Conservation (phyloP, 2,888 invertebrate species). For the Helleia helle region DNA sequence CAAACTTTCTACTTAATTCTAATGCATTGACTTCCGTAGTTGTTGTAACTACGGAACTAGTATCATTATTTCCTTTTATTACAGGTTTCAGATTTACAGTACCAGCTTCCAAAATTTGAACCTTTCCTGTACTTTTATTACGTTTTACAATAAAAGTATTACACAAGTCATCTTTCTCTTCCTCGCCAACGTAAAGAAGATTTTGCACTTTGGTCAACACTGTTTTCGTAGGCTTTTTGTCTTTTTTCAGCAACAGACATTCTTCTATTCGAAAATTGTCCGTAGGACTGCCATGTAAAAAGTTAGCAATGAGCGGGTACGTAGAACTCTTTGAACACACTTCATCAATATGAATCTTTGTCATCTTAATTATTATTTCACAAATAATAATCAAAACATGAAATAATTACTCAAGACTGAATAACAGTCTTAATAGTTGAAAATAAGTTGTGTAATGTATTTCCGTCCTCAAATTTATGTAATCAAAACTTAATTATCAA, state of each 20-base stretch:
- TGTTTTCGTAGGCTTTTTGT: slow-evolving; percentile 28
- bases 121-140: slow-evolving; percentile 48
- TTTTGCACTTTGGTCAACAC: slow-evolving; percentile 34
- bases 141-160: slow-evolving; percentile 42
- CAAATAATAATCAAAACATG: no score
- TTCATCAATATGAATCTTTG: slow-evolving; percentile 41
- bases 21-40: slow-evolving; percentile 37
- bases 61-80: slow-evolving; percentile 28
- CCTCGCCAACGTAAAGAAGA: slow-evolving; percentile 45
- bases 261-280: slow-evolving; percentile 32
- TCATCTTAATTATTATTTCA: no score
- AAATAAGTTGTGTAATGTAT: no score
- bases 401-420: no score
- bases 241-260: slow-evolving; percentile 34
- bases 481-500: no score
- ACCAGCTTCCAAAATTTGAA: slow-evolving; percentile 41
- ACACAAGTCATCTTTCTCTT: slow-evolving; percentile 35
- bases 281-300: slow-evolving; percentile 51
- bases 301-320: slow-evolving; percentile 40
- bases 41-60: no score
- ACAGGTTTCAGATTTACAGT: slow-evolving; percentile 41
- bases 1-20: slow-evolving; percentile 76
- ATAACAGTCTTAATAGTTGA: no score
- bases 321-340: slow-evolving; percentile 33
- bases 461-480: no score